Percentiles rank a stretch among this genome's conserved stretches.
Conservation (phyloP, 2,888 invertebrate species). For the Chloroclysta siterata region DNA sequence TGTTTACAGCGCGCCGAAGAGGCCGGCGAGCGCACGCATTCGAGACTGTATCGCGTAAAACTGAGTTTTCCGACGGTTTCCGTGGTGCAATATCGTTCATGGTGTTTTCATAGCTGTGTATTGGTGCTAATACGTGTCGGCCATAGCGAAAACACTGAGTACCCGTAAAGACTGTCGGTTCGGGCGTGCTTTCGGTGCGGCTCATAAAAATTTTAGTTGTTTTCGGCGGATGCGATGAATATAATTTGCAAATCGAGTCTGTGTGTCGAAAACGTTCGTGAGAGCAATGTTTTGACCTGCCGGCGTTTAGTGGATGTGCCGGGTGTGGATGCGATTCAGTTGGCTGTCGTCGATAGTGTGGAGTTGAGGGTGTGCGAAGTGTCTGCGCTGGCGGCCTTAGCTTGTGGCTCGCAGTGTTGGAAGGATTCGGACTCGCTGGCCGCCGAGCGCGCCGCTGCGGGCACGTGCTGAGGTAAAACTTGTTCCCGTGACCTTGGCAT, state of each 20-base stretch:
- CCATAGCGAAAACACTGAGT: conserved; percentile 63
- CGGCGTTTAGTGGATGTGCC: conserved; percentile 77
- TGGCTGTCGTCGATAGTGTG: conserved; percentile 63
- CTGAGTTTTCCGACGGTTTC: conserved; percentile 75
- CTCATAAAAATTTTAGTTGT: conserved; percentile 77
- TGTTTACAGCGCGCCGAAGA: conserved; percentile 84
- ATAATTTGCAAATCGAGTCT: conserved; percentile 83
- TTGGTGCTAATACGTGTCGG: conserved; percentile 73
- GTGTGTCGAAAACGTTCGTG: conserved; percentile 82
- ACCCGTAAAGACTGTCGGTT: conserved; percentile 49
- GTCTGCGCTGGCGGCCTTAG: conserved; percentile 48
- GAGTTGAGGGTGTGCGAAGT: conserved; percentile 59
- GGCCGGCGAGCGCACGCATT: conserved; percentile 88
- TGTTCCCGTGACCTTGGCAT: conserved; percentile 59
- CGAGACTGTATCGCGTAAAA: conserved; percentile 66
- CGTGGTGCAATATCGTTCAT: conserved; percentile 67
- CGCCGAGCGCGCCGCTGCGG: conserved; percentile 49
- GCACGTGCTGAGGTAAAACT: conserved; percentile 75
- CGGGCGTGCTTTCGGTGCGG: conserved; percentile 69
- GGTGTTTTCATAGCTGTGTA: conserved; percentile 75
- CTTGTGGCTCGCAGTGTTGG: conserved; percentile 47
- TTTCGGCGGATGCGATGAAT: conserved; percentile 84
- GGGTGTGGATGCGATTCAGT: conserved; percentile 69
- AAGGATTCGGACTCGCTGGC: conserved; percentile 53
- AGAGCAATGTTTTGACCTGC: conserved; percentile 80